These are phyloP conservation scores for Tinea trinotella DNA, from an alignment of 2,888 invertebrate species.

Conservation along the genomic window DNA sequence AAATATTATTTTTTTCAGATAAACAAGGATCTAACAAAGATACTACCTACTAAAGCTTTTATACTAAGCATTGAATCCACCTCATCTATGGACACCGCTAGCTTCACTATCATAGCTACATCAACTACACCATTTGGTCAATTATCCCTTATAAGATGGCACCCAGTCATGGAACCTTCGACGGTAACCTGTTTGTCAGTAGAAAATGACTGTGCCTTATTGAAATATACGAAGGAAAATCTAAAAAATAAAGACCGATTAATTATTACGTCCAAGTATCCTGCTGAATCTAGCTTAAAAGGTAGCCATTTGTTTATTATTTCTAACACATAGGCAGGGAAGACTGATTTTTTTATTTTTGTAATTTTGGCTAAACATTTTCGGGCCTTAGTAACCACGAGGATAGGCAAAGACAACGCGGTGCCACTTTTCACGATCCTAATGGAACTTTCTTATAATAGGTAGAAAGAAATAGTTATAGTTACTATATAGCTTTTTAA, in stretches of 20 bases:
- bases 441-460: no score
- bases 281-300: slow-evolving; percentile 31
- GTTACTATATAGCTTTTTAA: no score
- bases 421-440: no score
- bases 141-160: slow-evolving; percentile 3
- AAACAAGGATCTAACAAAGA: slow-evolving; percentile 26
- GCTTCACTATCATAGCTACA: neutral
- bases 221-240: slow-evolving; percentile 12
- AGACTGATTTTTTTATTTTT: no score
- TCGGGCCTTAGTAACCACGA: no score
- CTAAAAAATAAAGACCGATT: slow-evolving; percentile 24
- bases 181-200: slow-evolving; percentile 11
- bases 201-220: slow-evolving; percentile 5
- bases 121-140: neutral
- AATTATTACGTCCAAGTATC: slow-evolving; percentile 31
- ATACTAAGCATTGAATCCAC: slow-evolving; percentile 28
- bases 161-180: neutral
- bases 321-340: neutral
- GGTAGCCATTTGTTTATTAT: neutral
- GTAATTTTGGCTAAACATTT: no score
- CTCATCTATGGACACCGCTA: neutral
- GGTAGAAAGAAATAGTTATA: no score
- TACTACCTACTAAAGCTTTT: slow-evolving; percentile 29
- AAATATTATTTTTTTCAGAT: slow-evolving; percentile 26
- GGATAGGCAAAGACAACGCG: no score